A percentile compares a stretch with the other conserved stretches of the same genome.
Evolutionary conservation across 2,113 vertebrate species (phyloP).

Genomic region (Centropus bengalensis): DNA sequence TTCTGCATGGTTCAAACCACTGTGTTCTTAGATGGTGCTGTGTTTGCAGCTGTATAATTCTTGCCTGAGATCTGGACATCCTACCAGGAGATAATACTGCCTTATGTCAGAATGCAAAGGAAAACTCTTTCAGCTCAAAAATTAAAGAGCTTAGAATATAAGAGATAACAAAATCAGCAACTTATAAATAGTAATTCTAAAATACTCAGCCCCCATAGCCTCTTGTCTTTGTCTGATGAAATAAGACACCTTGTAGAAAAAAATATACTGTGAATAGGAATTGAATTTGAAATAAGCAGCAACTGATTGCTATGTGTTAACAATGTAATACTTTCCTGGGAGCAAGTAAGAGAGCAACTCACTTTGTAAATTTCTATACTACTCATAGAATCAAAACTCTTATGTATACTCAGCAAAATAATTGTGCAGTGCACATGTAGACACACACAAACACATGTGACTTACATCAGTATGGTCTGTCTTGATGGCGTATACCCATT

Average conservation of each 20-base stretch:
- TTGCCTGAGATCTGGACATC: not conserved
- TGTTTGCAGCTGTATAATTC: not conserved
- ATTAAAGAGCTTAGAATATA: not conserved
- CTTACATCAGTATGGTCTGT: conserved; percentile 35
- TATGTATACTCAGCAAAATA: not conserved
- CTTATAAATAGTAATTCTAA: conserved; percentile 8
- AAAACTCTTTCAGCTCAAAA: not conserved
- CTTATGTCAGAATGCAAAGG: not conserved
- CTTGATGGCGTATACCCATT: conserved; percentile 57
- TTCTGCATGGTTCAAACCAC: not conserved
- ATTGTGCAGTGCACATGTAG: not conserved
- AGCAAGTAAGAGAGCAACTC: not conserved
- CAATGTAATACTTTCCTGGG: conserved; percentile 5
- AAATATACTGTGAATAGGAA: conserved; percentile 47
- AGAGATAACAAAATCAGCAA: conserved; percentile 30
- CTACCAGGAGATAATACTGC: not conserved
- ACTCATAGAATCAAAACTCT: conserved; percentile 53
- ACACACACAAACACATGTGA: not conserved
- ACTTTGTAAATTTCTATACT: conserved; percentile 66
- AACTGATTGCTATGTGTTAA: conserved; percentile 44
- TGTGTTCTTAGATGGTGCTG: not conserved
- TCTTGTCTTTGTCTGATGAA: conserved; percentile 23
- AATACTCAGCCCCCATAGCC: conserved; percentile 1
- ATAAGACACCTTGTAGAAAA: conserved; percentile 44
- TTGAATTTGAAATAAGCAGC: conserved; percentile 58